Conservation (phyloP, 2,797 vertebrate genomes). For the Anniella stebbinsi region DNA sequence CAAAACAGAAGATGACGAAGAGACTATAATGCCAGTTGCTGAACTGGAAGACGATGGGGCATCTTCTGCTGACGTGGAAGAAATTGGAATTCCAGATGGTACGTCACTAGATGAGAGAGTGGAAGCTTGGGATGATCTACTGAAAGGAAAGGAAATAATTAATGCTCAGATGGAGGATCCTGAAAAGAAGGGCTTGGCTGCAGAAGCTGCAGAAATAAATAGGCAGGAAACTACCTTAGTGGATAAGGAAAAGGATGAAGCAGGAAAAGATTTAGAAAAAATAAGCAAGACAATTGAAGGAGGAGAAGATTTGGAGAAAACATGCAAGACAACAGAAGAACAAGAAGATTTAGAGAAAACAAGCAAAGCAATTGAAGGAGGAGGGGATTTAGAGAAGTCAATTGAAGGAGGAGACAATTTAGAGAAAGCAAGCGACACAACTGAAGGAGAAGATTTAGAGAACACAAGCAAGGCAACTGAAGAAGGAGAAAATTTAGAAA, state of each 20-base stretch:
- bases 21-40: slow-evolving; percentile 51
- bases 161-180: rapidly evolving
- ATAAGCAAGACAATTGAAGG: not conserved
- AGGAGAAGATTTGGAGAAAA: no score
- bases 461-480: not conserved
- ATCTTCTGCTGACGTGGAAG: slow-evolving; percentile 61
- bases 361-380: no score
- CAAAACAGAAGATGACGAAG: slow-evolving; percentile 27
- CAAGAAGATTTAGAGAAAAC: no score
- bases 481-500: no score
- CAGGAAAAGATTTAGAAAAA: slow-evolving; percentile 24
- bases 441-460: slow-evolving; percentile 28
- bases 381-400: no score
- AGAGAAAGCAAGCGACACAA: not conserved
- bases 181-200: not conserved
- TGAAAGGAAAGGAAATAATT: slow-evolving; percentile 40
- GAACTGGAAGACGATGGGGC: slow-evolving; percentile 49
- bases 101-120: slow-evolving; percentile 48
- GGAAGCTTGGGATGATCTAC: slow-evolving; percentile 5
- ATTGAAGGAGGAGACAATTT: slow-evolving; percentile 35
- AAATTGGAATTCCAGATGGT: slow-evolving; percentile 37
- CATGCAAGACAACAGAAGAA: no score
- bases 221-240: rapidly evolving
- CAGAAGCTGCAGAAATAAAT: rapidly evolving
- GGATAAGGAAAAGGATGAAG: slow-evolving; percentile 28